phyloP scores from a whole-genome alignment of 2,888 invertebrate species.

The Theretra japonica region DNA sequence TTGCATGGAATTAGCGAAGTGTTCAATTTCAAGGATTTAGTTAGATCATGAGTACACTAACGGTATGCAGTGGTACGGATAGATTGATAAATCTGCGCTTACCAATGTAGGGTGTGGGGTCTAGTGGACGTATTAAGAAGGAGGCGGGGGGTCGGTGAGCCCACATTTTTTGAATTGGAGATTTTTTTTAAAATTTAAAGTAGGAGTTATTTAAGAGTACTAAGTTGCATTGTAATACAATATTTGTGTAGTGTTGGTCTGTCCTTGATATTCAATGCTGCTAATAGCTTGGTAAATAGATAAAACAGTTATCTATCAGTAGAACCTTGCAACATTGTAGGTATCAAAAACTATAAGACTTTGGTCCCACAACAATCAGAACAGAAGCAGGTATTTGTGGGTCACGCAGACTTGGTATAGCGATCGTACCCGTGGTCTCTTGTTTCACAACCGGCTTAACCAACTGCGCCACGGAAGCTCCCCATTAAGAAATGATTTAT shows the following conservation, averaged over 20 bases:
- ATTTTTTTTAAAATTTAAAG: background rate
- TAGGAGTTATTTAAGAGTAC: background rate
- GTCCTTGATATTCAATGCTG: no score
- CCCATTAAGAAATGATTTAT: no score
- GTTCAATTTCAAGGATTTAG: constrained; percentile 44
- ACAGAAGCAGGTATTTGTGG: no score
- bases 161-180: background rate
- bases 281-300: no score
- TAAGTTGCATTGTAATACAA: background rate
- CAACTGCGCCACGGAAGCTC: no score
- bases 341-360: background rate
- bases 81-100: constrained; percentile 17
- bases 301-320: no score
- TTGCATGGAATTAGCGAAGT: constrained; percentile 60
- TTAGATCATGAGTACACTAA: constrained; percentile 41
- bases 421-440: no score
- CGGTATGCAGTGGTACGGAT: constrained; percentile 29
- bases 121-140: background rate
- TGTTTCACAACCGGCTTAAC: no score
- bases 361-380: no score
- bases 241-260: no score
- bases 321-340: background rate
- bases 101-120: constrained; percentile 4
- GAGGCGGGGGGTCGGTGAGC: background rate
- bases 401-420: no score